Conservation (phyloP, 2,797 vertebrate species). For the Anguilla obscura region DNA sequence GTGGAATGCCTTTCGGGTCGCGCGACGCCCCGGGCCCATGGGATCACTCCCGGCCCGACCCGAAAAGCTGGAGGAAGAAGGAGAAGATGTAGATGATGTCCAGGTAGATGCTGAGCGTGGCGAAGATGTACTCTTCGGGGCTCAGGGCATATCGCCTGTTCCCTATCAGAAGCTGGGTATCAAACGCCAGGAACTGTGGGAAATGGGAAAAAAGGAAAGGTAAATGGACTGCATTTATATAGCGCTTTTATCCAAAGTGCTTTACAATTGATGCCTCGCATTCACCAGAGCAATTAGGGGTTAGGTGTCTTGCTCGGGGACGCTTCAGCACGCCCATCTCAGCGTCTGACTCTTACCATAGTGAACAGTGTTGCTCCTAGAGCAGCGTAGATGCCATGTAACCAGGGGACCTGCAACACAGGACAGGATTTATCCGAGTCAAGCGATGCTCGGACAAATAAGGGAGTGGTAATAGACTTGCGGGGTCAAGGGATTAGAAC, state of each 20-base stretch:
- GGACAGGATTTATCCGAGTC: slow-evolving; percentile 44
- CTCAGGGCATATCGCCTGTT: slow-evolving; percentile 82
- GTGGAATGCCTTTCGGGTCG: neutral
- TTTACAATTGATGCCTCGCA: too few relatives aligned
- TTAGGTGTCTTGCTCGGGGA: too few relatives aligned
- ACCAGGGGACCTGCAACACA: slow-evolving; percentile 83
- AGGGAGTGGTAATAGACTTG: slow-evolving; percentile 37
- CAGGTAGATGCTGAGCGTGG: slow-evolving; percentile 90
- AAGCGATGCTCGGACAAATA: slow-evolving; percentile 49
- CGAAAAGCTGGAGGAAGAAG: slow-evolving; percentile 85
- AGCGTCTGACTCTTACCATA: slow-evolving; percentile 75
- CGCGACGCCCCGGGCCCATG: neutral
- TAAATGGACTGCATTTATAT: neutral
- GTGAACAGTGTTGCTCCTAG: slow-evolving; percentile 88
- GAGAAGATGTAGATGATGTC: slow-evolving; percentile 94
- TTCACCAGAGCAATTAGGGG: too few relatives aligned
- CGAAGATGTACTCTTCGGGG: slow-evolving; percentile 93
- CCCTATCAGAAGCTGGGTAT: slow-evolving; percentile 91
- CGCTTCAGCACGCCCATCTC: too few relatives aligned
- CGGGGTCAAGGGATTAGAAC: slow-evolving; percentile 43
- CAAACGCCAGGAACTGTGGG: slow-evolving; percentile 88
- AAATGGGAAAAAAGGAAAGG: slow-evolving; percentile 7
- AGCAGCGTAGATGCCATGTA: slow-evolving; percentile 83
- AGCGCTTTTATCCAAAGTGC: too few relatives aligned
- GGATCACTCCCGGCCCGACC: slow-evolving; percentile 70